These are phyloP conservation scores for Brienomyrus longianalis DNA, from an alignment of 2,113 vertebrate species.

Conservation along the genomic window DNA sequence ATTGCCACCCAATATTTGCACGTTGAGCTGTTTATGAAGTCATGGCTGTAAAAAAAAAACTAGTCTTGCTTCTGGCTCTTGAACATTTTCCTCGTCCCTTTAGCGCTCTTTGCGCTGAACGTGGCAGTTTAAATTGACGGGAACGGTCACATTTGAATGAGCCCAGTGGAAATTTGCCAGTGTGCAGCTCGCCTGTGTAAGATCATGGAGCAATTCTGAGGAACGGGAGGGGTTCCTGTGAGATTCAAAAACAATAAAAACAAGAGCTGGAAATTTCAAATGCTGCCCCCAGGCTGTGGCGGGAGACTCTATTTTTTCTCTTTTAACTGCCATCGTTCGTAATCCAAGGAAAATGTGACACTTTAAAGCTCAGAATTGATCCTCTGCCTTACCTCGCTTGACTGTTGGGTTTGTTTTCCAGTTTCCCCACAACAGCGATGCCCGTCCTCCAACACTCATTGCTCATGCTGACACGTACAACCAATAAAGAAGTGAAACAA, in stretches of 20 bases:
- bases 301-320: not conserved
- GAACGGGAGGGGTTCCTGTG: not conserved
- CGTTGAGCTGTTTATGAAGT: not conserved
- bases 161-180: not conserved
- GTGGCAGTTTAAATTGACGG: not conserved
- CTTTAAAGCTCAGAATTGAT: not conserved
- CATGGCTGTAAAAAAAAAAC: not conserved
- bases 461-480: constrained; percentile 20
- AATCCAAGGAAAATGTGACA: not conserved
- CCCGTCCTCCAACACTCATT: not conserved
- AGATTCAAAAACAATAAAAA: constrained; percentile 8
- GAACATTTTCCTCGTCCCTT: not conserved
- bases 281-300: not conserved
- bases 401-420: not conserved
- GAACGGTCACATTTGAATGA: not conserved
- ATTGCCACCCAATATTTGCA: not conserved
- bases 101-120: not conserved
- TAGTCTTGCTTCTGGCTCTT: not conserved
- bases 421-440: not conserved
- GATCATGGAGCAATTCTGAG: not conserved
- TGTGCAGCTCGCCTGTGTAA: not conserved
- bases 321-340: not conserved
- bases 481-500: constrained; percentile 17
- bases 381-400: not conserved
- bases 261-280: not conserved